Evolutionary conservation across 2,113 vertebrate species (phyloP).

Genomic region (Calidris pygmaea): DNA sequence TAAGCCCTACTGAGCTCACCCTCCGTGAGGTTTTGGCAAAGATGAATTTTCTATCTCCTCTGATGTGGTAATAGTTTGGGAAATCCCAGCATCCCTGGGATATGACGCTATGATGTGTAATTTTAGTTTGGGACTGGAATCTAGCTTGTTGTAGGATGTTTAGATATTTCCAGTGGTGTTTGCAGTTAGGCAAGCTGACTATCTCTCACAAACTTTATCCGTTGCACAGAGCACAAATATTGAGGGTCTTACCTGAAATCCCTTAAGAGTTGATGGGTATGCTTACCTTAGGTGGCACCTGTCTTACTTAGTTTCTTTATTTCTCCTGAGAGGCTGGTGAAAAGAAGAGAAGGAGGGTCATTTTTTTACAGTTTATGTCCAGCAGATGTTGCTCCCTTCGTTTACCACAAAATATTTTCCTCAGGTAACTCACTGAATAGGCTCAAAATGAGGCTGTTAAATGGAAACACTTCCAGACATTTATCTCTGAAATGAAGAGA

Average conservation of each 20-base stretch:
- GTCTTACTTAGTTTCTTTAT: not conserved
- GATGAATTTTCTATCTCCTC: not conserved
- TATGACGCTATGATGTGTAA: not conserved
- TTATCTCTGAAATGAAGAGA: not conserved
- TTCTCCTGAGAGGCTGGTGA: not conserved
- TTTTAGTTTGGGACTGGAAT: not conserved
- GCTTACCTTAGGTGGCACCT: not conserved
- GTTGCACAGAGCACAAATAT: not conserved
- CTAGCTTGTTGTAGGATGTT: not conserved
- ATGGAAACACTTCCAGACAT: not conserved
- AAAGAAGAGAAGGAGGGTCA: not conserved
- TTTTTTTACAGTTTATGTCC: not conserved
- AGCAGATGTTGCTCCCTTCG: not conserved
- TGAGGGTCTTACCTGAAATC: not conserved
- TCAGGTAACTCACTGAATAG: not conserved
- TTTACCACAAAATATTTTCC: not conserved
- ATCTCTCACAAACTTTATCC: accelerated
- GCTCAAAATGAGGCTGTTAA: not conserved
- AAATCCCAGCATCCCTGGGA: not conserved
- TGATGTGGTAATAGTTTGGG: not conserved
- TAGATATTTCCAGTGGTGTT: not conserved
- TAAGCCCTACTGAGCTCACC: not conserved
- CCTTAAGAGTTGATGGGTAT: not conserved
- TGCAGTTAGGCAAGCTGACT: not conserved
- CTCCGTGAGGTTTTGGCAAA: not conserved